Percentiles rank a stretch among this genome's conserved stretches.
Evolutionary conservation across 2,888 invertebrate genomes (phyloP).

Genomic region (Chorisops tibialis): DNA sequence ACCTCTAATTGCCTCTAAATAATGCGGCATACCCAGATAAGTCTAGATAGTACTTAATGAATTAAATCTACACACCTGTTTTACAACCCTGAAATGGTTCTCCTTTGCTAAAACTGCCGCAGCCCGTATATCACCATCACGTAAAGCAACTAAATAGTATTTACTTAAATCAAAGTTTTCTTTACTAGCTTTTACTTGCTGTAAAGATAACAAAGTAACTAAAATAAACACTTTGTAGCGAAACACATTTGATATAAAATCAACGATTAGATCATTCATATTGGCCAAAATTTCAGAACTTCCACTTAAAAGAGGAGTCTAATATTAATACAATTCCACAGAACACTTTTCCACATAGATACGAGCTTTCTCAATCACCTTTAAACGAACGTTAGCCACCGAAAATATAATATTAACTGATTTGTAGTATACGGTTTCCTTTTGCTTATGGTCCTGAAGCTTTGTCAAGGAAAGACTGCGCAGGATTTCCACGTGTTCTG

Average conservation of each 20-base stretch:
- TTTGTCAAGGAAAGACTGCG: conserved; percentile 1
- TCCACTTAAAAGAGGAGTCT: too few species aligned
- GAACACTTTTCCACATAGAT: too few species aligned
- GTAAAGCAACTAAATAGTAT: conserved; percentile 19
- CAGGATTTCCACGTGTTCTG: not conserved
- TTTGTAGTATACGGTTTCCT: conserved; percentile 1
- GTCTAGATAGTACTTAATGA: too few species aligned
- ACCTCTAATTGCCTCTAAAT: too few species aligned
- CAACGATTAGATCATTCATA: too few species aligned
- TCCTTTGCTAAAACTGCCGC: conserved; percentile 13
- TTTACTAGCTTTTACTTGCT: not conserved
- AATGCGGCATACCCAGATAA: too few species aligned
- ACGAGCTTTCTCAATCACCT: too few species aligned
- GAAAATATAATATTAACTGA: conserved; percentile 6
- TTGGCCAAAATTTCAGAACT: too few species aligned
- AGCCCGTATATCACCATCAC: conserved; percentile 3
- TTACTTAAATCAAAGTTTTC: not conserved
- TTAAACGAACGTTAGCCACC: too few species aligned
- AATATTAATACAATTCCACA: too few species aligned
- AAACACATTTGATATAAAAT: not conserved
- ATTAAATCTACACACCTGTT: too few species aligned
- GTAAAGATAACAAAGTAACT: not conserved
- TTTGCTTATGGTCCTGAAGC: conserved; percentile 15
- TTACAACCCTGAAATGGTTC: conserved; percentile 14
- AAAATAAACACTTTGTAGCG: not conserved